Conservation (phyloP, 2,888 invertebrate genomes). For the Itoplectis maculator region DNA sequence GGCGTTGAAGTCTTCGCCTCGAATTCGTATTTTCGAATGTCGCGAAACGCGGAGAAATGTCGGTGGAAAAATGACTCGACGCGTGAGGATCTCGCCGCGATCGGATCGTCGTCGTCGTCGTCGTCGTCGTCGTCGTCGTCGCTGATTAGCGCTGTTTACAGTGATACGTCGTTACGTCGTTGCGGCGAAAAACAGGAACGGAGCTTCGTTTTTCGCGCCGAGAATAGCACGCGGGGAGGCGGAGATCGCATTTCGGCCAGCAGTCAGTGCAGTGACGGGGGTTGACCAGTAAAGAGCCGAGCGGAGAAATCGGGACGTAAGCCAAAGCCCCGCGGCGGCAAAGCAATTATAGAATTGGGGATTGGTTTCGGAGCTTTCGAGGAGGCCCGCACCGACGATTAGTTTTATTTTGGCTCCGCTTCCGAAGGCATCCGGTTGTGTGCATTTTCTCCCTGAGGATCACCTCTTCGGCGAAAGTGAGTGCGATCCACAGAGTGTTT, state of each 20-base stretch:
- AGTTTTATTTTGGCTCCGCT: constrained; percentile 84
- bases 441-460: constrained; percentile 78
- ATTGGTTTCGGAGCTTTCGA: constrained; percentile 79
- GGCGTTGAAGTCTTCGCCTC: constrained; percentile 8
- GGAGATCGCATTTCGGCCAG: constrained; percentile 84
- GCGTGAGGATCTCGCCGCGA: too few species aligned
- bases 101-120: too few species aligned
- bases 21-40: not conserved
- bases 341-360: constrained; percentile 84
- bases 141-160: constrained; percentile 74
- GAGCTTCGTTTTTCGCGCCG: constrained; percentile 78
- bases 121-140: too few species aligned
- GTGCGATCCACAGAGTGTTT: constrained; percentile 67
- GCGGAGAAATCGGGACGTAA: constrained; percentile 80
- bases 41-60: not conserved
- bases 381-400: constrained; percentile 78
- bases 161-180: constrained; percentile 75
- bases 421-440: constrained; percentile 83
- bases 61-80: not conserved
- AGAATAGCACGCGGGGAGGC: constrained; percentile 82
- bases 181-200: constrained; percentile 79
- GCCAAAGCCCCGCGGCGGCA: constrained; percentile 82
- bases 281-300: constrained; percentile 73
- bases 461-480: constrained; percentile 77
- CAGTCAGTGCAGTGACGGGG: constrained; percentile 76